Base-by-base conservation (phyloP, 64 coral and sea anemone genomes). In the Platygyra sinensis region DNA sequence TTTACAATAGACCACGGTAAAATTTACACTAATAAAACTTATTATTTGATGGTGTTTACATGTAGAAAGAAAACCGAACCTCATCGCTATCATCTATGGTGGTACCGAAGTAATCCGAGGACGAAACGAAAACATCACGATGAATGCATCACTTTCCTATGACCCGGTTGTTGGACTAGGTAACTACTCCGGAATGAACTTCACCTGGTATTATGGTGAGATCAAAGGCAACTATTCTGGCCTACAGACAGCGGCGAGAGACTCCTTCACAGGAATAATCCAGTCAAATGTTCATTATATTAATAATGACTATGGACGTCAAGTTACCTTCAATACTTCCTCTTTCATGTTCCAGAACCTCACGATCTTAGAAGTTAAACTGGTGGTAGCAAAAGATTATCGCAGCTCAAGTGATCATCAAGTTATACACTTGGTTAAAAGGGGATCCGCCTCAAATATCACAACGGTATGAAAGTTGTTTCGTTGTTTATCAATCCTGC, bases 141-240 rank as follows among this genome's bases (percentile, higher is more conserved):
- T 91, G 0, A 80, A 91, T 49, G 89, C 80, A 0, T 83, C 79
- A 19, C 28, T 72, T 73, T 74, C 79, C 17, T 73, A 82, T 42
- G 89, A 91, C 72, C 89, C 89, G 27, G 89, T 85, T 24, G 55
- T 91, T 75, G 89, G 79, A 67, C 79, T 69, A 9, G 80, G 80
- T n/a, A 36, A 85, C 24, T 7, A 85, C 27, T 63, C 67, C 29
- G 67, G 52, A 0, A 85, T 91, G 46, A 91, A 32, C 18, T 84
- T 91, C 17, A 72, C 50, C 60, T 91, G 89, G 89, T 13, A 25
- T 29, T 91, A 30, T 36, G 73, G 55, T 0, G 5, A 51, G 18
- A 55, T 73, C 8, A 57, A 7, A 30, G 25, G 30, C 74, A 74
- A 73, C 10, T 75, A 54, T 38, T 38, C 22, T 25, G 17, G 30